phyloP scores from a whole-genome alignment of 2,113 vertebrate genomes.

The Bucco capensis region DNA sequence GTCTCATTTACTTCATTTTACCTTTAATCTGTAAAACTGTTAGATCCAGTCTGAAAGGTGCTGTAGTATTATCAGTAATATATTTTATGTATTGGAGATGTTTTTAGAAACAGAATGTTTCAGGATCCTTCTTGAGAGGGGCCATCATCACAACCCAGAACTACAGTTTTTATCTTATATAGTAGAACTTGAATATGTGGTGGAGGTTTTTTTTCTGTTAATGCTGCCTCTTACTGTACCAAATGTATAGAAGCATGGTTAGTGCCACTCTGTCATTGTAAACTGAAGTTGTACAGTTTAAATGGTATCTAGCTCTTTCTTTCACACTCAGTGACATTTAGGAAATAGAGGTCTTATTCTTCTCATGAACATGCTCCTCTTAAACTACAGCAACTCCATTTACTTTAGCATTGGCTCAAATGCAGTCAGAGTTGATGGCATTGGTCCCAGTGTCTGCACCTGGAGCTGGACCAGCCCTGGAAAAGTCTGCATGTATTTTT shows the following conservation, averaged over 20 bases:
- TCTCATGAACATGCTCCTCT: not conserved
- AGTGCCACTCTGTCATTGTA: not conserved
- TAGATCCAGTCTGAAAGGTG: not conserved
- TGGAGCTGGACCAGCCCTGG: not conserved
- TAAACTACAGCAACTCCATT: not conserved
- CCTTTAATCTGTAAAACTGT: not conserved
- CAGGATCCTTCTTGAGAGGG: not conserved
- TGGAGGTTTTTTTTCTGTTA: not conserved
- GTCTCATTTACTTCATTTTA: not conserved
- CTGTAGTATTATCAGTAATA: not conserved
- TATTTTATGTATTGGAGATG: not conserved
- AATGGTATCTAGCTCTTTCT: not conserved
- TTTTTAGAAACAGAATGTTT: not conserved
- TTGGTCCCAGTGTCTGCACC: not conserved
- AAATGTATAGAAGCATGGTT: not conserved
- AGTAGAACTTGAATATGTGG: not conserved
- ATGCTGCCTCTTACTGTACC: not conserved
- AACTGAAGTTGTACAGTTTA: not conserved
- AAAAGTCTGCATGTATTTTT: not conserved
- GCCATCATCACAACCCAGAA: fast-evolving
- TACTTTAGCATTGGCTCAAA: not conserved
- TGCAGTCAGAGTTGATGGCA: not conserved
- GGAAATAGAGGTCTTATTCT: fast-evolving
- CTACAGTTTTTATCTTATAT: not conserved
- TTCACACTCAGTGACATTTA: not conserved